A percentile compares a stretch with the other conserved stretches of the same genome.
Evolutionary conservation across 2,888 invertebrate genomes (phyloP).

Genomic region (Lithophane socia): DNA sequence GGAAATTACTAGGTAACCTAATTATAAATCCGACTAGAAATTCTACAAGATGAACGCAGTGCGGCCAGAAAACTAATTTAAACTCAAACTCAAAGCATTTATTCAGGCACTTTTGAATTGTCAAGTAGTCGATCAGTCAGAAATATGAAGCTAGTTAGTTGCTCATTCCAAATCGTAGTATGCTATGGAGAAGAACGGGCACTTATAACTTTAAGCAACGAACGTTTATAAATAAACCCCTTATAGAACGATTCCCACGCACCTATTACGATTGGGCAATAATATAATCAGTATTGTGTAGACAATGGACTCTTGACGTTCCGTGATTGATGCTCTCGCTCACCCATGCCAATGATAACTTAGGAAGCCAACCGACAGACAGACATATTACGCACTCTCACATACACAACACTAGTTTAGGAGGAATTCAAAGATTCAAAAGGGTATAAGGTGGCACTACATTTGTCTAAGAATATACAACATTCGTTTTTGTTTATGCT

Average conservation of each 20-base stretch:
- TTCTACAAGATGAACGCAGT: conserved; percentile 7
- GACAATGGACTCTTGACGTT: conserved; percentile 37
- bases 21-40: conserved; percentile 8
- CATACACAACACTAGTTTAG: not conserved
- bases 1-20: conserved; percentile 16
- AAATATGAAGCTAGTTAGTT: no score
- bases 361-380: not conserved
- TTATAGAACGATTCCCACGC: conserved; percentile 36
- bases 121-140: no score
- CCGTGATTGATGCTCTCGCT: conserved; percentile 44
- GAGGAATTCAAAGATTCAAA: not conserved
- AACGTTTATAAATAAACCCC: no score
- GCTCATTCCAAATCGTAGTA: no score
- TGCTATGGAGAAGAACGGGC: no score
- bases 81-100: no score
- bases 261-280: conserved; percentile 33
- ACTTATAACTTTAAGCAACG: no score
- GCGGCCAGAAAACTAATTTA: conserved; percentile 7
- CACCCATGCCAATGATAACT: not conserved
- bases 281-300: conserved; percentile 36
- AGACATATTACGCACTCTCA: not conserved
- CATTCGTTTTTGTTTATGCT: no score
- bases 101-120: no score
- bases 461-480: not conserved
- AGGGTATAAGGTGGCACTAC: no score